These are phyloP conservation scores for Heteropelma amictum DNA, from an alignment of 2,888 invertebrate species.

Conservation along the genomic window DNA sequence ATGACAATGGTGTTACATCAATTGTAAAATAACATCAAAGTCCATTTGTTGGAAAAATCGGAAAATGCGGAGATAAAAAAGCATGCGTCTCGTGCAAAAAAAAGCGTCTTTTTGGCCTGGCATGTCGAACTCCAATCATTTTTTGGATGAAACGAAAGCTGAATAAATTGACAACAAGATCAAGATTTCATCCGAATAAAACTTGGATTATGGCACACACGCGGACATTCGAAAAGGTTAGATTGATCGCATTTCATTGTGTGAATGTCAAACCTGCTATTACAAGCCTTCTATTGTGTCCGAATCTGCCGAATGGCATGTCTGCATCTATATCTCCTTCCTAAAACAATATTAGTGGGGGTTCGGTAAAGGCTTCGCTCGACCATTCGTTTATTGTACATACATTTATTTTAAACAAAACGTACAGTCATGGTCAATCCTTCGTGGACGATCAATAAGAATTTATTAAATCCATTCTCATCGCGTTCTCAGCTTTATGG, in stretches of 20 bases:
- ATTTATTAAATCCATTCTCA: neutral
- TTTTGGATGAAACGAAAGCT: too few relatives aligned
- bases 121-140: too few relatives aligned
- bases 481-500: too few relatives aligned
- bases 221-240: slow-evolving; percentile 20
- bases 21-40: too few relatives aligned
- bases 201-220: slow-evolving; percentile 55
- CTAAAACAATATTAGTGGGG: slow-evolving; percentile 72
- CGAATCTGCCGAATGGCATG: neutral
- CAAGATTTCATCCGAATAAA: too few relatives aligned
- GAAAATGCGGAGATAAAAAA: too few relatives aligned
- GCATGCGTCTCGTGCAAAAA: too few relatives aligned
- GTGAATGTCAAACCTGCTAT: neutral
- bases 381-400: slow-evolving; percentile 62
- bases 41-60: too few relatives aligned
- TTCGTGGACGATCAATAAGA: neutral
- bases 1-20: too few relatives aligned
- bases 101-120: too few relatives aligned
- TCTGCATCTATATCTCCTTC: slow-evolving; percentile 44
- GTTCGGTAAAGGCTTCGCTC: slow-evolving; percentile 56
- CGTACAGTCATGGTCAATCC: too few relatives aligned
- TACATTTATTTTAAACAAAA: slow-evolving; percentile 70
- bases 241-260: slow-evolving; percentile 21
- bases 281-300: neutral
- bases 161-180: too few relatives aligned